Base-by-base conservation (phyloP, 2,113 vertebrate species). In the Oreotrochilus melanogaster region DNA sequence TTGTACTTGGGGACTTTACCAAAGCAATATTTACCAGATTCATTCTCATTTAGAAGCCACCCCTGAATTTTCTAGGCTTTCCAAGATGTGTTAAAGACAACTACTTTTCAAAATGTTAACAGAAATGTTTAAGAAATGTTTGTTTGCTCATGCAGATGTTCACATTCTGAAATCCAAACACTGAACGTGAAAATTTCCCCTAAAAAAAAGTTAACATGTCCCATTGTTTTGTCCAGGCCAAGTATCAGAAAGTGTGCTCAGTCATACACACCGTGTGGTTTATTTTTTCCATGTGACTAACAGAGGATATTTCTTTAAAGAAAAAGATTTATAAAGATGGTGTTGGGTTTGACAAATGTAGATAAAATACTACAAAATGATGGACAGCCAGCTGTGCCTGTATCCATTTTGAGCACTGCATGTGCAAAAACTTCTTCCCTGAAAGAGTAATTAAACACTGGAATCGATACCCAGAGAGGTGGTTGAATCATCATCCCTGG, bases 181-280 rank as follows among this genome's bases (percentile, higher is more conserved):
- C 33, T 48, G 33, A 39, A 67, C 58, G 62, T 35, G 11, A 76
- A 45, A 51, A 50, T 30, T 1, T 31, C 22, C 35, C 14, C 43
- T 31, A 25, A 67, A n/a, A n/a, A 42, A 19, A 64, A 45, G 3
- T n/a, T 24, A 60, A 51, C 1, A 3, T n/a, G 24, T 65, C 28
- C 51, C 7, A 6, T 25, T 48, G 28, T 72, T 73, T 28, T 27
- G 37, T 50, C 23, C 31, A 81, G 8, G 9, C 14, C 37, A 35
- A 72, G 54, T 47, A 66, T 8, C 30, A 73, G 53, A 25, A 81
- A 87, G 10, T 4, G 4, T 43, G 25, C 13, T 28, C 1, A 28
- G 33, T 57, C 50, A 51, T 7, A 25, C 3, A 8, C 23, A 48
- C 12, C 0, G 0, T 23, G 7, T 19, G 35, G 39, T 51, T 35